Base-by-base conservation (phyloP, 2,797 vertebrate genomes). In the Lycodopsis pacificus region DNA sequence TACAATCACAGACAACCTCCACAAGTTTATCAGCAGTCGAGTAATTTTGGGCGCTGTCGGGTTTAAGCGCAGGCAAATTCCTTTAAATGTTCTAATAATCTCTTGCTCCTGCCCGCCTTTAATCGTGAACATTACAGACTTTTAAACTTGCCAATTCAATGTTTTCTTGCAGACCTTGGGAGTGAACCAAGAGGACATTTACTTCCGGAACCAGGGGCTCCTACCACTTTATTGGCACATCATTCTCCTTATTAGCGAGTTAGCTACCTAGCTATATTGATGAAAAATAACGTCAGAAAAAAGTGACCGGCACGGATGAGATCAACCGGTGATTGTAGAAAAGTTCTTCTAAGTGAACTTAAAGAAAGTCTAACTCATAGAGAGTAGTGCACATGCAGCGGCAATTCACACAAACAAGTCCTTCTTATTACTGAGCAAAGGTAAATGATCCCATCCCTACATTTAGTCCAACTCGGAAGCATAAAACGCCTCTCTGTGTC, bases 391-490 rank as follows among this genome's bases (percentile, higher is more conserved):
- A 53, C 19, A 38, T 38, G 7, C 13, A 51, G 30, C 20, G 3
- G 17, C 36, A 42, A 42, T 25, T 25, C 22, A 34, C 9, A 58
- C 30, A 59, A 59, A 59, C 22, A 54, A 11, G 53, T 25, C 53
- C 12, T 22, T 54, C 51, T 54, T 59, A 20, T 36, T 61, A 1
- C 58, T 38, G 34, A 61, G 34, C 2, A 46, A 44, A 19, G 20
- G 7, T 13, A n/a, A 57, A 25, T 13, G 20, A 59, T 25, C 14
- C 6, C n/a, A 15, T 15, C 40, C 68, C 32, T 46, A 58, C 20
- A 71, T 71, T 51, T 20, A 49, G 32, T 27, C 57, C 69, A 38
- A 38, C 19, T 27, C 20, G 6, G 22, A 61, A 61, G 59, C n/a
- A 71, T 61, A 32, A 5, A 5, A 32, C 20, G 19, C 19, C 46